phyloP scores from a whole-genome alignment of 2,888 invertebrate genomes.

The Parelbella ahira region DNA sequence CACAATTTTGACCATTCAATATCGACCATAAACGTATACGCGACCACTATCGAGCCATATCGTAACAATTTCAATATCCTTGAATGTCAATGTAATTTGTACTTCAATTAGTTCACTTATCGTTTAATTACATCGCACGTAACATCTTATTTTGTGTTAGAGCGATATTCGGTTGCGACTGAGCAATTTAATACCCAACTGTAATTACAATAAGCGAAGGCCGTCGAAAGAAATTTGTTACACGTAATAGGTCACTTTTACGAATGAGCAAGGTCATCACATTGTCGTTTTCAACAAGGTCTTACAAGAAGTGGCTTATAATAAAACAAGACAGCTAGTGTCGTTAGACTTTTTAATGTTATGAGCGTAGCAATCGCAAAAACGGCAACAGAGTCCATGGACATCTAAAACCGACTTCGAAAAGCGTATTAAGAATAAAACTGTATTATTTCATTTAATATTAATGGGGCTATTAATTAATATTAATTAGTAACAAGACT shows the following conservation, averaged over 20 bases:
- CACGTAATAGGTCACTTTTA: neutral
- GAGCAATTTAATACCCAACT: neutral
- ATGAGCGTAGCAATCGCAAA: too few species aligned
- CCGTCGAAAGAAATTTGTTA: neutral
- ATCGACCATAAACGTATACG: conserved; percentile 8
- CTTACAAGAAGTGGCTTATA: too few species aligned
- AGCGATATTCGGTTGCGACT: neutral
- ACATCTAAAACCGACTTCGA: too few species aligned
- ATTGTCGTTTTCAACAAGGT: too few species aligned
- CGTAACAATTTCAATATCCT: conserved; percentile 28
- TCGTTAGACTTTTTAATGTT: too few species aligned
- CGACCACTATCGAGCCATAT: conserved; percentile 10
- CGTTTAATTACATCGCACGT: conserved; percentile 6
- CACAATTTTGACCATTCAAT: conserved; percentile 27
- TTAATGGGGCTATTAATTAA: too few species aligned
- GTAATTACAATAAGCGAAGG: conserved; percentile 8
- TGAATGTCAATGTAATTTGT: conserved; percentile 27
- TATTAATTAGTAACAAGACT: too few species aligned
- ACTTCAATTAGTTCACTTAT: conserved; percentile 25
- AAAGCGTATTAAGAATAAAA: too few species aligned
- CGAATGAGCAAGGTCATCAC: too few species aligned
- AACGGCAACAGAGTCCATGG: too few species aligned
- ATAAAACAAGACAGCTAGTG: too few species aligned
- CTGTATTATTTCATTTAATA: too few species aligned
- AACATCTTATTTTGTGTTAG: conserved; percentile 15